Conservation (phyloP, 2,888 invertebrate genomes). For the Acanthosepion pharaonis region DNA sequence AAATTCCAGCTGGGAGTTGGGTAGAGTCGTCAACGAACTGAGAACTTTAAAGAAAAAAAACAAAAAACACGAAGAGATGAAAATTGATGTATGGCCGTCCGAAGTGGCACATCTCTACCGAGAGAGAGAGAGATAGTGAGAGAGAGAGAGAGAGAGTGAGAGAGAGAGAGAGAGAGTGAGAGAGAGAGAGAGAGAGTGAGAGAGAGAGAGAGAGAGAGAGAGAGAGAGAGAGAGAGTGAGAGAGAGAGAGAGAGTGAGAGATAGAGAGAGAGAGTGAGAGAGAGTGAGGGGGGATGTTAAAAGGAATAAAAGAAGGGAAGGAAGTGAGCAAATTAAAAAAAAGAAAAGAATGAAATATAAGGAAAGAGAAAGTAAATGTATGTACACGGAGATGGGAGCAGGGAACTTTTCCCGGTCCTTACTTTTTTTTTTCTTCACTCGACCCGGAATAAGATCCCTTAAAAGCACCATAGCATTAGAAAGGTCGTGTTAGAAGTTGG, state of each 20-base stretch:
- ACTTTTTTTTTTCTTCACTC: neutral
- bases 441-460: neutral
- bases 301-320: neutral
- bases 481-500: neutral
- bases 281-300: neutral
- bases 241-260: neutral
- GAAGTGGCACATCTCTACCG: neutral
- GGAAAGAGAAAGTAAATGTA: neutral
- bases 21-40: neutral
- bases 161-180: neutral
- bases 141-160: neutral
- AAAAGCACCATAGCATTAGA: neutral
- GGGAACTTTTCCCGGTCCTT: neutral
- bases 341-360: no score
- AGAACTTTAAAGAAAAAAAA: neutral
- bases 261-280: neutral
- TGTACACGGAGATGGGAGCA: neutral
- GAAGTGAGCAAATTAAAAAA: neutral
- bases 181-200: neutral
- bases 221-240: neutral
- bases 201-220: neutral
- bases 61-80: neutral
- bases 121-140: neutral
- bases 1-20: neutral
- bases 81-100: constrained; percentile 2